Conservation (phyloP, 1,140 invertebrate species). For the Melitaea cinxia region DNA sequence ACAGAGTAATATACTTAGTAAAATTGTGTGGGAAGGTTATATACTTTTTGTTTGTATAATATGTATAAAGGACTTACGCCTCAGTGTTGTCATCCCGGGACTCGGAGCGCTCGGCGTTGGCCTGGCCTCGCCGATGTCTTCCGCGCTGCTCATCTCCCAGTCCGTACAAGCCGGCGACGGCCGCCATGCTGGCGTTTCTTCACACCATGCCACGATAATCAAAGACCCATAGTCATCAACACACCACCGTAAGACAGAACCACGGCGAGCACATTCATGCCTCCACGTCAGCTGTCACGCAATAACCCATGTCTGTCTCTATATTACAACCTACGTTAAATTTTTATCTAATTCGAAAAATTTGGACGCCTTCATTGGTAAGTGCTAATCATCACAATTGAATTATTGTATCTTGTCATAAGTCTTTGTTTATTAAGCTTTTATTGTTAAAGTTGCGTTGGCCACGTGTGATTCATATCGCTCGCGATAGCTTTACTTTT, state of each 20-base stretch:
- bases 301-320: slow-evolving; percentile 13
- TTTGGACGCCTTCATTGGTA: slow-evolving; percentile 77
- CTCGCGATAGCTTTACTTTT: slow-evolving; percentile 26
- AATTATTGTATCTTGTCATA: slow-evolving; percentile 78
- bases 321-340: slow-evolving; percentile 44
- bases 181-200: slow-evolving; percentile 58
- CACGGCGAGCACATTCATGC: slow-evolving; percentile 36
- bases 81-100: slow-evolving; percentile 77
- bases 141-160: slow-evolving; percentile 73
- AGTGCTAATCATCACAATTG: slow-evolving; percentile 73
- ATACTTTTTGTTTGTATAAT: no score
- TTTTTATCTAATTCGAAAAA: slow-evolving; percentile 67
- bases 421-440: slow-evolving; percentile 42
- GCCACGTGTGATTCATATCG: slow-evolving; percentile 35
- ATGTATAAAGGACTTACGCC: slow-evolving; percentile 64
- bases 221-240: slow-evolving; percentile 32
- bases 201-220: slow-evolving; percentile 43
- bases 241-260: slow-evolving; percentile 18
- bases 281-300: slow-evolving; percentile 42
- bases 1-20: no score
- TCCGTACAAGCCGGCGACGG: slow-evolving; percentile 72
- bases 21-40: no score
- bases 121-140: slow-evolving; percentile 70
- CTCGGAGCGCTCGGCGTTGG: slow-evolving; percentile 73
- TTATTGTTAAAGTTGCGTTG: slow-evolving; percentile 44